Evolutionary conservation across 2,797 vertebrate genomes (phyloP).

Genomic region (Ispidina picta): DNA sequence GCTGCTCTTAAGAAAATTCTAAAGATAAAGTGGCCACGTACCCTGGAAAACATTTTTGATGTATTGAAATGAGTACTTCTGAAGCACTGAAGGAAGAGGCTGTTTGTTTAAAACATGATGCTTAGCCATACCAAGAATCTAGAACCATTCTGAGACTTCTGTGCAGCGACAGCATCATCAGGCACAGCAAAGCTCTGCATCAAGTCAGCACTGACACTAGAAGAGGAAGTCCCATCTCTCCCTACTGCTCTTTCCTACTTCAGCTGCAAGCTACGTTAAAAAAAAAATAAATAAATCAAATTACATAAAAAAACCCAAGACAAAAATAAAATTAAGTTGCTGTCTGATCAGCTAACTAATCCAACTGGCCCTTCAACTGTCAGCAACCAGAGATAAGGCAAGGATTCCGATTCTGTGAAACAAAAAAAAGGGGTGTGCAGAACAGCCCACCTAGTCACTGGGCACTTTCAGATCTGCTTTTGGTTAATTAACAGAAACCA

Average conservation of each 20-base stretch:
- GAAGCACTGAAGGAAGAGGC: not conserved
- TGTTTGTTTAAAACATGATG: not conserved
- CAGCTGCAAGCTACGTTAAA: not conserved
- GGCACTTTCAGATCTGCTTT: not conserved
- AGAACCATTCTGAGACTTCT: not conserved
- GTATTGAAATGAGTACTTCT: not conserved
- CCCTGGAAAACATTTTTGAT: not conserved
- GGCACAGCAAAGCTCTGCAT: not conserved
- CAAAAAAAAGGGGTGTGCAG: not conserved
- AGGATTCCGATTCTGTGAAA: not conserved
- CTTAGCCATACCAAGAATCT: not conserved
- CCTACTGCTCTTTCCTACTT: not conserved
- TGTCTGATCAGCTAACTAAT: not conserved
- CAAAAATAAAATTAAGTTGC: not conserved
- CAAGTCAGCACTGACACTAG: not conserved
- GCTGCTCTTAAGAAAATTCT: not conserved
- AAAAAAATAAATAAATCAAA: not conserved
- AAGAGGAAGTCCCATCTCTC: not conserved
- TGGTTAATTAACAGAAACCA: not conserved
- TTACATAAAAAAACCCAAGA: too few species aligned
- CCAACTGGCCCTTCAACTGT: not conserved
- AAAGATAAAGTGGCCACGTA: not conserved
- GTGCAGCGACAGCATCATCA: not conserved
- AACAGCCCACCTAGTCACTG: fast-evolving
- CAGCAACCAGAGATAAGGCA: not conserved